Percentiles rank a stretch among this genome's conserved stretches.
phyloP scores from a whole-genome alignment of 2,888 invertebrate genomes.

The Dolichopus griseipennis region DNA sequence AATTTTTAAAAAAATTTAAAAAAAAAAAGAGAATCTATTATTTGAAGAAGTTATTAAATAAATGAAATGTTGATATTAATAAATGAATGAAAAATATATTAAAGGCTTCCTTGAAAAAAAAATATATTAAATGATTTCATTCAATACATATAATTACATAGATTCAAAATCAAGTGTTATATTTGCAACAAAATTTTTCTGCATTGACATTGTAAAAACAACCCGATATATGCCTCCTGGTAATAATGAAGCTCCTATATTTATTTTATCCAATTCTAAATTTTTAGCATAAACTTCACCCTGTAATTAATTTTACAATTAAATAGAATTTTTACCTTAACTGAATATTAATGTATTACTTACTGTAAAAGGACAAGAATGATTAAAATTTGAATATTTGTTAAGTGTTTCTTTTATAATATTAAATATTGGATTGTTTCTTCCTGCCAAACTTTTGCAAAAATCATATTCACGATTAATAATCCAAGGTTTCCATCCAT shows the following conservation, averaged over 20 bases:
- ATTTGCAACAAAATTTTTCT: too few relatives aligned
- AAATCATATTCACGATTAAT: background rate
- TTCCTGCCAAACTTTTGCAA: background rate
- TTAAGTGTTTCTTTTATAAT: background rate
- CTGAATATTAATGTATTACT: background rate
- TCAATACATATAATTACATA: too few relatives aligned
- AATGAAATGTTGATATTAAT: too few relatives aligned
- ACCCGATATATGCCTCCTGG: background rate
- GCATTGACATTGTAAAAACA: background rate
- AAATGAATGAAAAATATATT: too few relatives aligned
- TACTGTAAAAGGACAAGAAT: background rate
- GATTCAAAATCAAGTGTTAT: too few relatives aligned
- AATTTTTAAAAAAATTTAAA: too few relatives aligned
- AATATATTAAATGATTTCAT: too few relatives aligned
- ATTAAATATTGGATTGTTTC: background rate
- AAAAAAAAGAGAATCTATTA: too few relatives aligned
- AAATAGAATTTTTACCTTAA: too few relatives aligned
- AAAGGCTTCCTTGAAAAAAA: too few relatives aligned
- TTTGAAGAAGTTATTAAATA: too few relatives aligned
- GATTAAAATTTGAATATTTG: background rate
- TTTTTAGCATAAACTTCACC: background rate
- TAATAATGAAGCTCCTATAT: background rate
- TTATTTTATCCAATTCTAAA: background rate
- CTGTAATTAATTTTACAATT: background rate
- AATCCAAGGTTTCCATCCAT: background rate